phyloP scores from a whole-genome alignment of 2,888 invertebrate genomes.

The Drosophila ezoana region DNA sequence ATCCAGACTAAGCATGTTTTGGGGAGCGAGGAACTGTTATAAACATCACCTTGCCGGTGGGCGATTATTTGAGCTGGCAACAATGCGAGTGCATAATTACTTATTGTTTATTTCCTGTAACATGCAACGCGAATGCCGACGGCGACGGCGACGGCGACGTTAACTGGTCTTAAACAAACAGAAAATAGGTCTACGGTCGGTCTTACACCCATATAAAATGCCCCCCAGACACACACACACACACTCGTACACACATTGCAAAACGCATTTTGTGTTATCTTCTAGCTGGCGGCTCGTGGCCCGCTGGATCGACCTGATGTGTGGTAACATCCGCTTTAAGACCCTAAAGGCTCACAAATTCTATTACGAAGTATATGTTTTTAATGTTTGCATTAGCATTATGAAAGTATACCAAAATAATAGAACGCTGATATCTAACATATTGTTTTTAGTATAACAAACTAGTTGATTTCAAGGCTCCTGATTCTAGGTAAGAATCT shows the following conservation, averaged over 20 bases:
- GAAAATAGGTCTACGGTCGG: constrained; percentile 43
- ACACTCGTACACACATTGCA: constrained; percentile 54
- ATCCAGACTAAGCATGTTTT: constrained; percentile 10
- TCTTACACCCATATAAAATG: constrained; percentile 36
- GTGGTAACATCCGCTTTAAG: constrained; percentile 48
- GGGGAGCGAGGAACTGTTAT: constrained; percentile 39
- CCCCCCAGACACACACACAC: constrained; percentile 27
- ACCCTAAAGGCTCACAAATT: constrained; percentile 26
- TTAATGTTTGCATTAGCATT: constrained; percentile 5
- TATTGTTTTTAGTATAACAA: constrained; percentile 13
- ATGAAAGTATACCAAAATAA: constrained; percentile 16
- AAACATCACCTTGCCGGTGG: constrained; percentile 50
- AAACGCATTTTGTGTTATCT: constrained; percentile 74
- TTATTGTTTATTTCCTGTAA: constrained; percentile 76
- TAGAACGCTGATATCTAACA: constrained; percentile 9
- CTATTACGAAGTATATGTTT: constrained; percentile 44
- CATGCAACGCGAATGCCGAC: constrained; percentile 66
- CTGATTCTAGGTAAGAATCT: neutral
- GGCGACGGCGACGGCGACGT: constrained; percentile 10
- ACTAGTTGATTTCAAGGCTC: constrained; percentile 22
- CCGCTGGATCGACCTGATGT: constrained; percentile 7
- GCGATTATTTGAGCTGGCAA: constrained; percentile 35
- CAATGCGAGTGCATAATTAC: constrained; percentile 64
- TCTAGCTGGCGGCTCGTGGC: constrained; percentile 14
- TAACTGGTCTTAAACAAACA: constrained; percentile 56